phyloP scores from a whole-genome alignment of 2,888 invertebrate genomes.

The Drosophila barbarae region DNA sequence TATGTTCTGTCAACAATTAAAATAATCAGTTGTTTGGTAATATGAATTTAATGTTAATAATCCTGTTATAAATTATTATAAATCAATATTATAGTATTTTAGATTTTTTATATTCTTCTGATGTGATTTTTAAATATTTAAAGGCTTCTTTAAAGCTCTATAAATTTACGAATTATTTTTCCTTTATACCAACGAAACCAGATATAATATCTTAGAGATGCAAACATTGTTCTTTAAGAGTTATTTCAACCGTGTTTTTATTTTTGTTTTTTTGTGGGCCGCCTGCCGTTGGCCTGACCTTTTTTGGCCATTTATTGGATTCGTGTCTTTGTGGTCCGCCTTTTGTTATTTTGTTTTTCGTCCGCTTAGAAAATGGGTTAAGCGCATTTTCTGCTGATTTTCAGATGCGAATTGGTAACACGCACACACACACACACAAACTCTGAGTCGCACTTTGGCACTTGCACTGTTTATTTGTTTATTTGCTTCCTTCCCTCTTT shows the following conservation, averaged over 20 bases:
- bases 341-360: slow-evolving; percentile 10
- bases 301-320: slow-evolving; percentile 27
- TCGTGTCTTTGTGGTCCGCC: slow-evolving; percentile 14
- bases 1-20: not conserved
- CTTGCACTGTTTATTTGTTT: slow-evolving; percentile 59
- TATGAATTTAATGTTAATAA: not conserved
- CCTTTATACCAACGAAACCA: not conserved
- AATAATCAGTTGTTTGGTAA: not conserved
- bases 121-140: not conserved
- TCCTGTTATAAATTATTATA: not conserved
- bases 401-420: slow-evolving; percentile 35
- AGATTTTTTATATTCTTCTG: not conserved
- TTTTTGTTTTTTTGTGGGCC: not conserved
- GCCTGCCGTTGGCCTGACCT: not conserved
- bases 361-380: slow-evolving; percentile 38
- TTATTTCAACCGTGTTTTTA: not conserved
- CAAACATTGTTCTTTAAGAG: not conserved
- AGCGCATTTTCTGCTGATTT: slow-evolving; percentile 40
- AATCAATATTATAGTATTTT: no score
- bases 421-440: slow-evolving; percentile 17
- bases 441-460: slow-evolving; percentile 39
- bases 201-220: not conserved
- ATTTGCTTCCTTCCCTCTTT: slow-evolving; percentile 38
- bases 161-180: not conserved
- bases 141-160: not conserved